Percentiles rank a stretch among this genome's conserved stretches.
Conservation (phyloP, 1,140 invertebrate genomes). For the Cyclargus thomasi region DNA sequence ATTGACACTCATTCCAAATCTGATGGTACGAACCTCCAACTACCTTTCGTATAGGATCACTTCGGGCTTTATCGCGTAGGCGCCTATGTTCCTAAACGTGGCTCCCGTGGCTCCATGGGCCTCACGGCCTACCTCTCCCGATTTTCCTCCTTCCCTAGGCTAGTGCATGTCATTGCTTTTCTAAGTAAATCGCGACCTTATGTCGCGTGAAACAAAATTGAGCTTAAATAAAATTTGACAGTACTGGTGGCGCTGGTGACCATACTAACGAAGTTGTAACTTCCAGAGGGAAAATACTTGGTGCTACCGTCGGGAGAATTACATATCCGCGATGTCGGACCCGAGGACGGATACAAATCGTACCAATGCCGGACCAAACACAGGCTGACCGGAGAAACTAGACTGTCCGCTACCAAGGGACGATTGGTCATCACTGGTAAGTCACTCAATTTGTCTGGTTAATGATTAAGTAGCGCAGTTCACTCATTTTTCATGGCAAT, state of each 20-base stretch:
- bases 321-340: constrained; percentile 94
- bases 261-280: constrained; percentile 25
- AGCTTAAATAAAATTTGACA: constrained; percentile 30
- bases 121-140: constrained; percentile 76
- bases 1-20: constrained; percentile 79
- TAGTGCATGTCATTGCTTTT: constrained; percentile 63
- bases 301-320: constrained; percentile 94
- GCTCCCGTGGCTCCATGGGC: constrained; percentile 72
- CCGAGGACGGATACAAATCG: constrained; percentile 94
- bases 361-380: constrained; percentile 96
- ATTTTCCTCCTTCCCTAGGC: constrained; percentile 66
- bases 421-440: constrained; percentile 96
- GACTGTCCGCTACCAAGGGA: constrained; percentile 94
- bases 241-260: constrained; percentile 17
- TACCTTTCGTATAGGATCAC: constrained; percentile 13
- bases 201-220: constrained; percentile 43
- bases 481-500: constrained; percentile 34
- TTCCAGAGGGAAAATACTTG: constrained; percentile 93
- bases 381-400: constrained; percentile 93
- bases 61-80: constrained; percentile 34
- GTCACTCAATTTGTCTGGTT: constrained; percentile 38
- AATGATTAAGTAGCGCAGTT: constrained; percentile 30
- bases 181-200: constrained; percentile 66
- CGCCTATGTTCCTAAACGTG: constrained; percentile 39
- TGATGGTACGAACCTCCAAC: constrained; percentile 77